Evolutionary conservation across 2,113 vertebrate genomes (phyloP).

Genomic region (Athene noctua): DNA sequence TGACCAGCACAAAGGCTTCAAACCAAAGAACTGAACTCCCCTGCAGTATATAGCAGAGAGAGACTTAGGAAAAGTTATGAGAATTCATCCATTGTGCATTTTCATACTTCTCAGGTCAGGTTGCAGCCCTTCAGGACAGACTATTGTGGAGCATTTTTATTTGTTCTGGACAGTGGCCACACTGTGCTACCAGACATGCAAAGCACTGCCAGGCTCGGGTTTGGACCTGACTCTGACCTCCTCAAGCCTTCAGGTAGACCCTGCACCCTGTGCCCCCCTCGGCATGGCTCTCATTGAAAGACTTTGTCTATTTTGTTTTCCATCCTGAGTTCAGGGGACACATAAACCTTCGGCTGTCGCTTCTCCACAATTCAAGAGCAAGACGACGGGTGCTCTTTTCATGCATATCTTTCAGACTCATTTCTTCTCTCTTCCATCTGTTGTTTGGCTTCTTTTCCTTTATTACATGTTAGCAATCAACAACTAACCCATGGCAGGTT

Average conservation of each 20-base stretch:
- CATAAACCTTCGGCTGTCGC: neutral
- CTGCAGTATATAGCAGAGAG: neutral
- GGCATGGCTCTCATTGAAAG: neutral
- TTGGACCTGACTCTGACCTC: neutral
- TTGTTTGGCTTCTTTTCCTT: neutral
- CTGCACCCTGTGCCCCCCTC: neutral
- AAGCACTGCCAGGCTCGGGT: neutral
- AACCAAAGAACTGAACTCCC: neutral
- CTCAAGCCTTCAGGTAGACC: neutral
- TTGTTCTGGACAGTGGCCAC: neutral
- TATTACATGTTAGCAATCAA: neutral
- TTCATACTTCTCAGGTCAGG: neutral
- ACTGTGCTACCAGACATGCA: neutral
- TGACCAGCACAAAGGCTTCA: neutral
- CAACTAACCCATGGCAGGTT: neutral
- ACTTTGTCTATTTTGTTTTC: neutral
- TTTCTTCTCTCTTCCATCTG: constrained; percentile 2
- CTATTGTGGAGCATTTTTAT: neutral
- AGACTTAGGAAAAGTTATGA: neutral
- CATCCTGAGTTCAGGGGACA: neutral
- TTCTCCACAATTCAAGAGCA: neutral
- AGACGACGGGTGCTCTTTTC: neutral
- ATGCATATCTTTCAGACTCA: neutral
- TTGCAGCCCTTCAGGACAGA: neutral
- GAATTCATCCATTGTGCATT: neutral